Base-by-base conservation (phyloP, 2,797 vertebrate genomes). In the Odontamblyopus rebecca region DNA sequence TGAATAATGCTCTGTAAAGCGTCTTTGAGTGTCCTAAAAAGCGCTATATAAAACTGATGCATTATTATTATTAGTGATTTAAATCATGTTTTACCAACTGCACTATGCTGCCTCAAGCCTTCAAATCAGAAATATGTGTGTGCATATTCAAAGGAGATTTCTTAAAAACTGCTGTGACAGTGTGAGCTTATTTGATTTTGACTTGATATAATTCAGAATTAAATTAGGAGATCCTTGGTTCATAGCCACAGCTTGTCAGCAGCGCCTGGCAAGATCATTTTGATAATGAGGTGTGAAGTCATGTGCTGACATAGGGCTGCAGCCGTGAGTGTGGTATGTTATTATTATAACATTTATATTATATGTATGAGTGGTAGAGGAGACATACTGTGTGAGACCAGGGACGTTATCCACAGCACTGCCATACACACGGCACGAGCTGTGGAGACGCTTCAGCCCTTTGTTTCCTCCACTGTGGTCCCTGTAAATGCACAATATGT, bases 391-490 rank as follows among this genome's bases (percentile, higher is more conserved):
- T 51, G 98, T 98, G 81, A 98, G 95, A 76, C 95, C 94, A n/a
- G 97, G 96, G 83, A 99, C 96, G 88, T 96, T 95, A 48, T 99
- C 98, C 0, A 93, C 89, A 13, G 94, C 88, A 1, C 94, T 98
- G 85, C 98, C 97, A 0, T 97, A 99, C 7, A 99, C 95, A 68
- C 91, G 91, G 76, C 98, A 99, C 54, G 95, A 94, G 71, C 75
- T 80, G 82, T 97, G 90, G 63, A 86, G 84, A 86, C 91, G 95
- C 82, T 93, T 95, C 74, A 99, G 88, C 0, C 66, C 91, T 0
- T 94, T 92, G 18, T 98, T 98, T 32, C 98, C 98, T n/a, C 98
- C 96, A 23, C 96, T 97, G 91, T 98, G 96, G 87, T 97, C 96
- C 96, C 96, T 98, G 85, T 1, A 35, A 73, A 77, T n/a, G 1